Evolutionary conservation across 2,888 invertebrate species (phyloP).

Genomic region (Sylvicola cinctus): DNA sequence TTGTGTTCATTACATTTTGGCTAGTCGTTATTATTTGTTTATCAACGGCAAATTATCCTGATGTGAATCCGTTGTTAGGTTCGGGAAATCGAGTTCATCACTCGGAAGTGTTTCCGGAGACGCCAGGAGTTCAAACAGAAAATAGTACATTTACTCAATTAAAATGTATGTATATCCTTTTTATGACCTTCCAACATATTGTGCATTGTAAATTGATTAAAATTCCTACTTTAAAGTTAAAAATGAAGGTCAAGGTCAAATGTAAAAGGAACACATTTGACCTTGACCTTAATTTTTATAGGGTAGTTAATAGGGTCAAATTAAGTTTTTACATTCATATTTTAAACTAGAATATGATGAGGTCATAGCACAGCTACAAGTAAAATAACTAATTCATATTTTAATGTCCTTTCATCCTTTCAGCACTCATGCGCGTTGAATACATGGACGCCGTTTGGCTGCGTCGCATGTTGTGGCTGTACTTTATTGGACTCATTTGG

Average conservation of each 20-base stretch:
- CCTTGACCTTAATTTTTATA: no score
- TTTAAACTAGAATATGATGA: no score
- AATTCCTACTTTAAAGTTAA: constrained; percentile 6
- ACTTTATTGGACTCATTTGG: constrained; percentile 79
- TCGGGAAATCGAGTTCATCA: no score
- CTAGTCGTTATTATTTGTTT: constrained; percentile 55
- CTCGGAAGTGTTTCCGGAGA: no score
- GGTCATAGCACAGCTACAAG: no score
- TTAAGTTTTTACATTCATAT: no score
- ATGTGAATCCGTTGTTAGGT: constrained; percentile 26
- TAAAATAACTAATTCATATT: background rate
- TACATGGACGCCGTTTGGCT: constrained; percentile 61
- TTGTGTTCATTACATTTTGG: constrained; percentile 72
- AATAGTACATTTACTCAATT: constrained; percentile 12
- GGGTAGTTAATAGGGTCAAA: no score
- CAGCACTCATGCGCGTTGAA: constrained; percentile 44
- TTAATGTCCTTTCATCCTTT: constrained; percentile 10
- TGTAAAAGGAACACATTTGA: no score
- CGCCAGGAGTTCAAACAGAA: constrained; percentile 9
- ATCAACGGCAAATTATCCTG: constrained; percentile 63
- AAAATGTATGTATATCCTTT: constrained; percentile 14
- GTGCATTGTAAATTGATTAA: constrained; percentile 5
- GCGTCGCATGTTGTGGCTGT: constrained; percentile 88
- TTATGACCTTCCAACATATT: constrained; percentile 1
- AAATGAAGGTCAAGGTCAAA: no score